Evolutionary conservation across 2,113 vertebrate species (phyloP).

Genomic region (Neofelis nebulosa): DNA sequence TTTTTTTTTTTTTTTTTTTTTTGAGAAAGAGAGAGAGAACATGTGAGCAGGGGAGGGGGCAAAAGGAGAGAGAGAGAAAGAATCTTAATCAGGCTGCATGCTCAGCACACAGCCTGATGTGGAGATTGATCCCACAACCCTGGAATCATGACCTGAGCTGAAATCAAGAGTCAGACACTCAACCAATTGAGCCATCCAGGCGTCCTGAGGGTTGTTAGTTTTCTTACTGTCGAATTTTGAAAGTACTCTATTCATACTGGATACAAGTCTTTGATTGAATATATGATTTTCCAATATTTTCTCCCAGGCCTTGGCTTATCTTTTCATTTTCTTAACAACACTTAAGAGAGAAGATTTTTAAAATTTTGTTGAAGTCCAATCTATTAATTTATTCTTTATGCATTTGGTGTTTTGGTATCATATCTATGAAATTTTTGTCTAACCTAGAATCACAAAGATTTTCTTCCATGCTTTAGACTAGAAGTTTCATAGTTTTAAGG

Average conservation of each 20-base stretch:
- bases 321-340: not conserved
- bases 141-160: too few relatives aligned
- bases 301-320: not conserved
- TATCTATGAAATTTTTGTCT: not conserved
- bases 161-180: too few relatives aligned
- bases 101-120: too few relatives aligned
- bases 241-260: not conserved
- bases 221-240: not conserved
- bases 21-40: too few relatives aligned
- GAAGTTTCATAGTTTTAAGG: not conserved
- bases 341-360: not conserved
- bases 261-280: not conserved
- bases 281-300: not conserved
- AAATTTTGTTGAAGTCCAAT: not conserved
- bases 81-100: too few relatives aligned
- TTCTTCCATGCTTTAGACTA: not conserved
- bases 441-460: not conserved
- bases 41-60: too few relatives aligned
- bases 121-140: too few relatives aligned
- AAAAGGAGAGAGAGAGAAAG: too few relatives aligned
- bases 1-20: too few relatives aligned
- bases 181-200: too few relatives aligned
- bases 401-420: not conserved
- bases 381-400: not conserved
- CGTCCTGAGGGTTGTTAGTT: not conserved